Base-by-base conservation (phyloP, 2,797 vertebrate genomes). In the Pterois miles region DNA sequence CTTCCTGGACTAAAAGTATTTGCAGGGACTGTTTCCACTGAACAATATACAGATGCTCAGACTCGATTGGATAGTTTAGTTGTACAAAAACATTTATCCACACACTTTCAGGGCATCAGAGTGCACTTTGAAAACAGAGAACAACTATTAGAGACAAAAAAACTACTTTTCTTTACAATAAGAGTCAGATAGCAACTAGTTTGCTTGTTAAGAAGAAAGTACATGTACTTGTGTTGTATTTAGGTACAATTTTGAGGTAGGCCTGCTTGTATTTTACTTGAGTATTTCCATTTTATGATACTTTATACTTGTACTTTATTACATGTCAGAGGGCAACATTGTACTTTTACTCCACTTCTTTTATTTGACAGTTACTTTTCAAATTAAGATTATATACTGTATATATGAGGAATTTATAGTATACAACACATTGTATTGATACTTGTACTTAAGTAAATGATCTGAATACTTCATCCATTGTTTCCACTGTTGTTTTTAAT, bases 1-100 rank as follows among this genome's bases (percentile, higher is more conserved):
- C 79, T 83, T 91, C 89, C 88, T 88, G 83, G 11, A 69, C 74
- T 60, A 56, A 76, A 70, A 74, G 57, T 36, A 16, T 36, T 12
- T 50, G 31, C 48, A 80, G 34, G 31, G 40, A 65, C 62, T 54
- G 31, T 75, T 82, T 78, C 31, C 58, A 66, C 4, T 23, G 23
- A n/a, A 8, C 25, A 14, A 12, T 22, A 23, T 36, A 63, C 25
- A 56, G n/a, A 33, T 7, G 4, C 27, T 71, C 46, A 25, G 7
- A 13, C 2, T 70, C 25, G 52, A 3, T 14, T 9, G 3, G 9
- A 38, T 43, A 25, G 13, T 48, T 63, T 27, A 25, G n/a, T 60
- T 57, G 16, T 25, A 36, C 9, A 43, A 63, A 50, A 58, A 8
- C 1, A 3, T 65, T 65, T 72, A 70, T 76, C 64, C 22, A 65